Percentiles rank a stretch among this genome's conserved stretches.
phyloP scores from a whole-genome alignment of 2,113 vertebrate species.

The Grallaria varia region DNA sequence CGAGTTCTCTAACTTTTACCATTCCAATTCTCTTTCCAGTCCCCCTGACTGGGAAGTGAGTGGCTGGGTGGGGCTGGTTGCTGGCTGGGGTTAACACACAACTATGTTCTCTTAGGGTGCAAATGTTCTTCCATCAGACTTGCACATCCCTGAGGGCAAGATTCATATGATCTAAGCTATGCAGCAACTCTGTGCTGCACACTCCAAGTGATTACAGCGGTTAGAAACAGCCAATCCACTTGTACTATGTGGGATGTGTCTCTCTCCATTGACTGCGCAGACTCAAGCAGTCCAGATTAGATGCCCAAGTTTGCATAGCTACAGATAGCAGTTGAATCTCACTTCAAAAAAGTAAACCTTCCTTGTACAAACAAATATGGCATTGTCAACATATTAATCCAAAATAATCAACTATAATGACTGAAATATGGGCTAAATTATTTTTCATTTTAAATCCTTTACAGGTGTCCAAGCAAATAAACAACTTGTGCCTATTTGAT shows the following conservation, averaged over 20 bases:
- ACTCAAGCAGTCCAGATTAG: neutral
- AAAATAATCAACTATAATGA: neutral
- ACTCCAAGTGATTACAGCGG: neutral
- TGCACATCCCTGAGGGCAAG: neutral
- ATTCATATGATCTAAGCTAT: neutral
- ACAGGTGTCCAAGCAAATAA: neutral
- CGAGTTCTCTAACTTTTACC: neutral
- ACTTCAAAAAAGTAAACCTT: neutral
- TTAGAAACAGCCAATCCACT: neutral
- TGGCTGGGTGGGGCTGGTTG: accelerated
- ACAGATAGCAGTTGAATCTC: neutral
- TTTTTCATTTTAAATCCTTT: neutral
- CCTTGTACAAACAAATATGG: neutral
- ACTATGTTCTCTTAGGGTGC: neutral
- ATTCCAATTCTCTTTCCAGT: neutral
- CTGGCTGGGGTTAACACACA: neutral
- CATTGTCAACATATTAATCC: neutral
- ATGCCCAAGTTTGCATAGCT: neutral
- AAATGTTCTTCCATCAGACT: neutral
- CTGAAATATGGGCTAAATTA: neutral
- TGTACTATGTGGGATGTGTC: neutral
- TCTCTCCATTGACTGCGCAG: neutral
- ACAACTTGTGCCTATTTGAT: neutral
- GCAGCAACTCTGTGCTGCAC: neutral
- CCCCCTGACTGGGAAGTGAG: neutral